Conservation (phyloP, 2,888 invertebrate genomes). For the Calliopum simillimum region DNA sequence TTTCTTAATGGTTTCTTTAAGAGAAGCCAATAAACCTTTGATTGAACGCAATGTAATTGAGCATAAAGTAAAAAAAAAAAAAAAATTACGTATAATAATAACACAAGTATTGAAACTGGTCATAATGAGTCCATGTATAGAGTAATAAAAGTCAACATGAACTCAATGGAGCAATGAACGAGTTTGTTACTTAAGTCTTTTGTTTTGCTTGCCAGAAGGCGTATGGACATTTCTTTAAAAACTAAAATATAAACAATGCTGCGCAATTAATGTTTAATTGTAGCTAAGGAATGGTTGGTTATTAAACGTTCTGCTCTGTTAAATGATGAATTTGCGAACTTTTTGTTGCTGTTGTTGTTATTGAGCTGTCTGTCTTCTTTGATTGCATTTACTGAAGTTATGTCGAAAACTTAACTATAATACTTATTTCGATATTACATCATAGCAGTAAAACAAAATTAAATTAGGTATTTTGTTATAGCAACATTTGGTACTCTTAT, state of each 20-base stretch:
- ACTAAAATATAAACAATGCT: no score
- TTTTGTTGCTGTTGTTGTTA: neutral
- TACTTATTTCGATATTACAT: no score
- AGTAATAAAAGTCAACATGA: neutral
- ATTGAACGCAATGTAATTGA: neutral
- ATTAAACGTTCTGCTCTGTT: conserved; percentile 45
- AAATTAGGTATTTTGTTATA: no score
- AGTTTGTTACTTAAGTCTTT: conserved; percentile 53
- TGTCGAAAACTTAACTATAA: no score
- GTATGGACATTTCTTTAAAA: neutral
- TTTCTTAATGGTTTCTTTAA: neutral
- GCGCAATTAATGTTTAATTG: neutral
- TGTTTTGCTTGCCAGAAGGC: conserved; percentile 36
- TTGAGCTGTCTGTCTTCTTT: neutral
- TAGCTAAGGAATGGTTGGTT: neutral
- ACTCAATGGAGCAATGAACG: conserved; percentile 35
- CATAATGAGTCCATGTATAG: no score
- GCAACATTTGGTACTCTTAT: no score
- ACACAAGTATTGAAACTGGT: no score
- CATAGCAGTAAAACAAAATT: no score
- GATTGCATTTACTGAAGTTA: neutral
- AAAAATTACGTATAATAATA: no score
- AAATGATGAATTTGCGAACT: conserved; percentile 45
- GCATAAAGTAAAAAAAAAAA: no score
- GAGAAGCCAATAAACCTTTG: neutral